A percentile compares a stretch with the other conserved stretches of the same genome.
These are phyloP conservation scores for Petaurus breviceps DNA, from an alignment of 2,113 vertebrate genomes.

Conservation along the genomic window DNA sequence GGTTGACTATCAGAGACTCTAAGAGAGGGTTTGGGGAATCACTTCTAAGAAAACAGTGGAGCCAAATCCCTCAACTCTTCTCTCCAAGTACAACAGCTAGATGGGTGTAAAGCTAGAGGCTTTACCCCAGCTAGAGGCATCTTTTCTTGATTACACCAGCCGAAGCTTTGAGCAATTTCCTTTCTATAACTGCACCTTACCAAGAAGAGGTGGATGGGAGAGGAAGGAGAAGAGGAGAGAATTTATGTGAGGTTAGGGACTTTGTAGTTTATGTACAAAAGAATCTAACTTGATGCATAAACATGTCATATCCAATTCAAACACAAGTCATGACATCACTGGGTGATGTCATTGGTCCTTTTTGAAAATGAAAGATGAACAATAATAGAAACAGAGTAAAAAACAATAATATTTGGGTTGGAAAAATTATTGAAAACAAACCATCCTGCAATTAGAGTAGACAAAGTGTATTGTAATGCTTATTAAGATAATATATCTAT, in stretches of 20 bases:
- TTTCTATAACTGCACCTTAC: no score
- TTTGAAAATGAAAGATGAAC: no score
- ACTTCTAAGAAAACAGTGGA: background rate
- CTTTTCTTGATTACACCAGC: no score
- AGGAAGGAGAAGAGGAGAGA: background rate
- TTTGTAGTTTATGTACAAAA: background rate
- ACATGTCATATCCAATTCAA: background rate
- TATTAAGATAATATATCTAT: background rate
- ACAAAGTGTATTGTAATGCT: background rate
- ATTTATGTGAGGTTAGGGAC: background rate
- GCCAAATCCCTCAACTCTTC: background rate
- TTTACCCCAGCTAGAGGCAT: no score
- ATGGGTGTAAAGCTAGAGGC: no score
- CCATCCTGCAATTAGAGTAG: background rate
- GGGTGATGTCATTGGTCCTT: no score
- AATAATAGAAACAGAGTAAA: background rate
- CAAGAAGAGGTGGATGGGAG: no score
- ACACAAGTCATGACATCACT: no score
- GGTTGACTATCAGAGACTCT: background rate
- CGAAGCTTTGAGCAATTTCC: no score
- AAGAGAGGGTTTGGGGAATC: background rate
- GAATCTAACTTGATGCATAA: background rate
- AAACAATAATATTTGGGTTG: background rate
- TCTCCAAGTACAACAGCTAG: no score
- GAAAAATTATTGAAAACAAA: background rate